phyloP scores from a whole-genome alignment of 2,888 invertebrate genomes.

The Apantesis nais region DNA sequence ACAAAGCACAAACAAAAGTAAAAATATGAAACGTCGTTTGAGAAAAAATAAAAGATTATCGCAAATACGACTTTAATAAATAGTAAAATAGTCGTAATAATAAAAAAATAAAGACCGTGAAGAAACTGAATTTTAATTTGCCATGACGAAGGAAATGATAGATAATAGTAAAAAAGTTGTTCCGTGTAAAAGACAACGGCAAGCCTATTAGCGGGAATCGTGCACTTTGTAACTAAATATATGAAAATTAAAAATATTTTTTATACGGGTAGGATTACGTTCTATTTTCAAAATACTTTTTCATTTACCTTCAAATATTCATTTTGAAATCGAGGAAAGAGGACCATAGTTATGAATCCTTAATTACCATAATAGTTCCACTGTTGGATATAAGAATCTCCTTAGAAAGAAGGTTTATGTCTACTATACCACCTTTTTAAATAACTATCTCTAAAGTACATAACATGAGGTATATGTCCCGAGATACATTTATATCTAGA shows the following conservation, averaged over 20 bases:
- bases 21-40: not conserved
- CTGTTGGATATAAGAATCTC: too few relatives aligned
- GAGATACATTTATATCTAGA: not conserved
- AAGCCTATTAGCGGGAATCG: not conserved
- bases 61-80: not conserved
- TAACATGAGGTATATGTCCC: not conserved
- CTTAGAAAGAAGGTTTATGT: too few relatives aligned
- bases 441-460: not conserved
- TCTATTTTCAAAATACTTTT: too few relatives aligned
- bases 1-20: not conserved
- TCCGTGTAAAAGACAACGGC: not conserved
- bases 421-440: too few relatives aligned
- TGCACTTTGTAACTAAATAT: not conserved
- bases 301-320: not conserved
- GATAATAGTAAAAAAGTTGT: not conserved
- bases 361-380: too few relatives aligned
- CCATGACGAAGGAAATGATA: not conserved
- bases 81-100: not conserved
- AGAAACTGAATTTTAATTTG: not conserved
- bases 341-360: too few relatives aligned
- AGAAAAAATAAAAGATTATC: not conserved
- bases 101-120: not conserved
- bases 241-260: not conserved
- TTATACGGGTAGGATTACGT: too few relatives aligned
- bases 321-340: not conserved